Evolutionary conservation across 2,888 invertebrate genomes (phyloP), one percentile per base, ranked within the genome.

Genomic region (Limulus polyphemus): DNA sequence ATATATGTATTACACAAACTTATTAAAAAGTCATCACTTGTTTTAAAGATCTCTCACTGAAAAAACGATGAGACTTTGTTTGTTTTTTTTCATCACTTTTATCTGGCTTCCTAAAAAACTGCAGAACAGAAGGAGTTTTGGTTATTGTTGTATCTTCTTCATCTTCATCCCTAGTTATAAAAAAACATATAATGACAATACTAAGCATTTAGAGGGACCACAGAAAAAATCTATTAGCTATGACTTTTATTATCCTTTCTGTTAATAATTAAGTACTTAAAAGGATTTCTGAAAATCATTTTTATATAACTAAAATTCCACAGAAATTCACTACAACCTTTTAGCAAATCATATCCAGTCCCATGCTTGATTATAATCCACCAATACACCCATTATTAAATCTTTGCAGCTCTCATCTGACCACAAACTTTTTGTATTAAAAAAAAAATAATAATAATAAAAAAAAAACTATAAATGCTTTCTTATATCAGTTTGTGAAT

Each of bases 141-240:
- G 65, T 60, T 10, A 51, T 47, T 52, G 47, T 49, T 46, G 51
- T 51, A 16, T 62, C 62, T 32, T 68, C 68, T 11, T 68, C 67
- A 0, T 68, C 67, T 49, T 64, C 63, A 47, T 68, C 68, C 62
- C 67, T 65, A 61, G 60, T 14, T 12, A 46, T 12, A 52, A 56
- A 10, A 12, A 55, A 49, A 54, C 49, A 48, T 32, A 16, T 5
- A 55, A 16, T 49, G 55, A 32, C 59, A 48, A 47, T 13, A 17
- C 16, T 14, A 57, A 14, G 32, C 55, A 13, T 16, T 16, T 7
- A 12, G 1, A 14, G 3, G n/a, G 17, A 46, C 32, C 32, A 32
- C 32, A 32, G 32, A 32, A 32, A 32, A 32, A 32, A 7, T 32
- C 32, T 32, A 32, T 32, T 32, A 32, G 1, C 32, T 7, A 32